phyloP scores from a whole-genome alignment of 2,797 vertebrate genomes.

The Periophthalmus magnuspinnatus region DNA sequence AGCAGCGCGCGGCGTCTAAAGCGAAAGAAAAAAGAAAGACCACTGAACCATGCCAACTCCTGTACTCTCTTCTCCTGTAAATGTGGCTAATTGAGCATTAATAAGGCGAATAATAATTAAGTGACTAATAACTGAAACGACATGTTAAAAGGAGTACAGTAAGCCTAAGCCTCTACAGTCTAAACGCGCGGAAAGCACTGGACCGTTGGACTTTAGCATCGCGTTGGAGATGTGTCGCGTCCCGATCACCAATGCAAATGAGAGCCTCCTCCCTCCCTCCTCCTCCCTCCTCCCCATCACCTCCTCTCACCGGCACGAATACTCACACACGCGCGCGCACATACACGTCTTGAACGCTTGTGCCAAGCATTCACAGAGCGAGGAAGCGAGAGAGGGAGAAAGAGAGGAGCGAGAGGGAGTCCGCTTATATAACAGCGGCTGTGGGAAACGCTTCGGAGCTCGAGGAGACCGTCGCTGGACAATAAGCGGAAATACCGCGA shows the following conservation, averaged over 20 bases:
- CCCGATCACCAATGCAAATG: slow-evolving; percentile 72
- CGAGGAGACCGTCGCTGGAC: slow-evolving; percentile 39
- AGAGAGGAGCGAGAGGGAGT: slow-evolving; percentile 26
- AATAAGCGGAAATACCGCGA: slow-evolving; percentile 30
- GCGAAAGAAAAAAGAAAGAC: not conserved
- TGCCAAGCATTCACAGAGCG: slow-evolving; percentile 55
- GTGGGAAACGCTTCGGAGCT: slow-evolving; percentile 47
- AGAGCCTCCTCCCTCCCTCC: slow-evolving; percentile 28
- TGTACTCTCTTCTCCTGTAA: not conserved
- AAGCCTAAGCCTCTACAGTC: not conserved
- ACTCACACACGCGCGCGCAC: slow-evolving; percentile 21
- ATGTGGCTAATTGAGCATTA: not conserved
- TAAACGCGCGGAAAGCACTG: slow-evolving; percentile 5
- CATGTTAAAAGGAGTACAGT: not conserved
- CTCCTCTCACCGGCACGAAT: slow-evolving; percentile 22
- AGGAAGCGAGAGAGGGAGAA: slow-evolving; percentile 17
- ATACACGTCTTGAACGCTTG: slow-evolving; percentile 44
- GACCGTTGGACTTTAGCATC: slow-evolving; percentile 45
- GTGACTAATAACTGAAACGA: not conserved
- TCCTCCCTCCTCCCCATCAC: slow-evolving; percentile 17
- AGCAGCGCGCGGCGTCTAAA: not conserved
- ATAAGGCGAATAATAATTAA: not conserved
- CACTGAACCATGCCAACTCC: not conserved
- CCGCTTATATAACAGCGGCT: slow-evolving; percentile 68
- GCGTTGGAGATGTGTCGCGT: slow-evolving; percentile 57